These are phyloP conservation scores for Gulo gulo DNA, from an alignment of 2,113 vertebrate genomes.

Conservation along the genomic window DNA sequence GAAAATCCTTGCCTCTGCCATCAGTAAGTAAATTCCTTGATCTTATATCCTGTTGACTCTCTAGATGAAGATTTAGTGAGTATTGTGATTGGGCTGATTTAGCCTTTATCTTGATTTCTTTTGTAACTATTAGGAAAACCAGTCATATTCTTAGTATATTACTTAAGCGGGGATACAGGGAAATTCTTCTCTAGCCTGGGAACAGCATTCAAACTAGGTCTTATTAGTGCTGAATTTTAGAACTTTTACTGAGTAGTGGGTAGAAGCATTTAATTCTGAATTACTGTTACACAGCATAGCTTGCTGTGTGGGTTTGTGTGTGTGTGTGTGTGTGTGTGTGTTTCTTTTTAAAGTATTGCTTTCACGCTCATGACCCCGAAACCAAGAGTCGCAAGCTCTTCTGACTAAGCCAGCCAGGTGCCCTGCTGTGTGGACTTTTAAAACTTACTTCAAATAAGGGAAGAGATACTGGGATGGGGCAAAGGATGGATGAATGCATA, in stretches of 20 bases:
- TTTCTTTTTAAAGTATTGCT: too few relatives aligned
- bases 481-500: background rate
- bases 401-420: background rate
- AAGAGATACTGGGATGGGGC: background rate
- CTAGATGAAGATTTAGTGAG: background rate
- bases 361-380: background rate
- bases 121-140: background rate
- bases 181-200: background rate
- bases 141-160: background rate
- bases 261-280: slow-evolving; percentile 2
- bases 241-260: background rate
- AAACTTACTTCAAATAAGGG: slow-evolving; percentile 7
- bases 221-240: slow-evolving; percentile 21
- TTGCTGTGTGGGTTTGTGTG: background rate
- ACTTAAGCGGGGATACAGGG: background rate
- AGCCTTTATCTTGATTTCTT: background rate
- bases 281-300: background rate
- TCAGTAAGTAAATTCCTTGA: background rate
- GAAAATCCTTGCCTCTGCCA: background rate
- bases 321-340: too few relatives aligned
- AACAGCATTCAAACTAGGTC: background rate
- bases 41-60: background rate
- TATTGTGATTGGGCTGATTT: background rate
- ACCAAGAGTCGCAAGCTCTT: background rate
- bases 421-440: background rate